Conservation (phyloP, 2,888 invertebrate genomes). For the Eumacrocentrus americanus region DNA sequence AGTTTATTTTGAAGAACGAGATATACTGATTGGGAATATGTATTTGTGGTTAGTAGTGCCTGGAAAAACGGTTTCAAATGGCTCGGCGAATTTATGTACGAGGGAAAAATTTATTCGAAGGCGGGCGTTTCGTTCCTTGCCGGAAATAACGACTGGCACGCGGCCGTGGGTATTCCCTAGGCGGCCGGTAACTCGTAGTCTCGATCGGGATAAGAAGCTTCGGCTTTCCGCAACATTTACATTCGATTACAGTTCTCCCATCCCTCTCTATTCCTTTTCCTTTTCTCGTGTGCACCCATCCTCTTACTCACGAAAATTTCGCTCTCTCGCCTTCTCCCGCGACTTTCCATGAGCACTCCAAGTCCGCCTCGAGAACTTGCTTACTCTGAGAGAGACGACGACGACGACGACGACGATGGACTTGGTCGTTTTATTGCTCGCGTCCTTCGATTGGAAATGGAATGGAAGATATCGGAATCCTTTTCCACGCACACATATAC, state of each 20-base stretch:
- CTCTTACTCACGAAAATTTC: slow-evolving; percentile 13
- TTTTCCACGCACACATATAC: slow-evolving; percentile 33
- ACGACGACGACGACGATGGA: slow-evolving; percentile 36
- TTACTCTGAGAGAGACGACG: slow-evolving; percentile 17
- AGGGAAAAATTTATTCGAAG: slow-evolving; percentile 18
- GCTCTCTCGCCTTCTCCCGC: slow-evolving; percentile 22
- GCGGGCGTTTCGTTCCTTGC: slow-evolving; percentile 4
- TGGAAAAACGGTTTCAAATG: slow-evolving; percentile 11
- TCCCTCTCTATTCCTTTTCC: slow-evolving; percentile 25
- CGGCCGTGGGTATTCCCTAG: slow-evolving; percentile 16
- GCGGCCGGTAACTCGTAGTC: slow-evolving; percentile 19
- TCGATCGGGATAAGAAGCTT: slow-evolving; percentile 48
- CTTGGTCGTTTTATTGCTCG: slow-evolving; percentile 3
- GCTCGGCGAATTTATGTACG: slow-evolving; percentile 2
- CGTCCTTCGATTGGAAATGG: slow-evolving; percentile 40
- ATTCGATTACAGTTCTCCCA: slow-evolving; percentile 50
- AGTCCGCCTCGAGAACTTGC: slow-evolving; percentile 18
- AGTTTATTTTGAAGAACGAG: neutral
- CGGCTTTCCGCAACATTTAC: slow-evolving; percentile 56
- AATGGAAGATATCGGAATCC: slow-evolving; percentile 48
- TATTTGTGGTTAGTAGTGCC: neutral
- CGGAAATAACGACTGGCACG: slow-evolving; percentile 22
- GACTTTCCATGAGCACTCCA: slow-evolving; percentile 8
- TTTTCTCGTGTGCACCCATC: slow-evolving; percentile 19
- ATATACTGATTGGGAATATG: neutral